Evolutionary conservation across 2,888 invertebrate genomes (phyloP), one percentile per base, ranked within the genome.

Genomic region (Hemistola chrysoprasaria): DNA sequence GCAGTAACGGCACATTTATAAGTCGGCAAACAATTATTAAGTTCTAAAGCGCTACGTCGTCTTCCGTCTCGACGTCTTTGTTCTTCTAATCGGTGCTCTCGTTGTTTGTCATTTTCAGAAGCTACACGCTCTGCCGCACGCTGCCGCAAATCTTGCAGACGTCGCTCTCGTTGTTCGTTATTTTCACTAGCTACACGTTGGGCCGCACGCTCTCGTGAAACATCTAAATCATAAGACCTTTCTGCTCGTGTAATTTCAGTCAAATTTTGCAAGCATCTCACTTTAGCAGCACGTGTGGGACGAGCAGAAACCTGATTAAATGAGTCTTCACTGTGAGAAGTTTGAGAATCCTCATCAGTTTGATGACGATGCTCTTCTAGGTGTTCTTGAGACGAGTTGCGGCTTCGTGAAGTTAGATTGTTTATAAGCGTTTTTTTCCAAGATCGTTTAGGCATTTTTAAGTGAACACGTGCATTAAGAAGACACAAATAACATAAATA

Each of bases 231-330:
- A 24, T 24, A 24, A 24, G 8, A 24, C 24, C 24, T 9, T 21
- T 30, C n/a, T 20, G 30, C 16, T 8, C 21, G 21, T 8, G 7
- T 22, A 11, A 11, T 30, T 5, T 7, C n/a, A 24, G 24, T 24
- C 24, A 24, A 6, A n/a, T 24, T 24, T 24, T 24, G 24, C 24
- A 24, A 5, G 24, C 24, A 24, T 24, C 24, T 24, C n/a, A 24
- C 24, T 24, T 24, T 24, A 24, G 24, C 24, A 24, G 6, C 24
- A 40, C 36, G 35, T 36, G 36, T 40, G 16, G 45, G 36, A 31
- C 45, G 32, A 45, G 40, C 41, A 11, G 41, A 41, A 41, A 41
- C 30, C 35, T 35, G 35, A 41, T 41, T 33, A 40, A 44, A 39
- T 44, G 34, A 44, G 34, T 44, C 38, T 34, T 44, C 31, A 33